Evolutionary conservation across 2,888 invertebrate species (phyloP).

Genomic region (Octonoba sinensis): DNA sequence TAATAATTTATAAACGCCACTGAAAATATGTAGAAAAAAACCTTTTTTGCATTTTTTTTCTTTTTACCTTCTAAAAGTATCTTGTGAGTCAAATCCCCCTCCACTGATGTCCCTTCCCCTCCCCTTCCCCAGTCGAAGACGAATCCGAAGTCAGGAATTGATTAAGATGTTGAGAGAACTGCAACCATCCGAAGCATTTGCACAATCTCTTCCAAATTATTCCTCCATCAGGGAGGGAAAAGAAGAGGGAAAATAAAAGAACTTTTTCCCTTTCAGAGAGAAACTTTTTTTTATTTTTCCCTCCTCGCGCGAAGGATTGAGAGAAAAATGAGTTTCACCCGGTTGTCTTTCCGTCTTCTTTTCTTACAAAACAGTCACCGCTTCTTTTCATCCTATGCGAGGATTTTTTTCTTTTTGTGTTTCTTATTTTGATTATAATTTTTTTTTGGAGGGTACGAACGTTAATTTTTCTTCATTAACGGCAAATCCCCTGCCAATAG

Average conservation of each 20-base stretch:
- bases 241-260: slow-evolving; percentile 26
- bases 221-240: slow-evolving; percentile 39
- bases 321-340: slow-evolving; percentile 54
- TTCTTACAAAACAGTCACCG: slow-evolving; percentile 16
- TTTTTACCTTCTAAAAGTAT: too few relatives aligned
- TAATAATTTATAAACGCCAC: too few relatives aligned
- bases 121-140: not conserved
- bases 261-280: slow-evolving; percentile 29
- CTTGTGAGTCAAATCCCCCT: not conserved
- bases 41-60: too few relatives aligned
- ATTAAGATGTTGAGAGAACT: slow-evolving; percentile 49
- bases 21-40: too few relatives aligned
- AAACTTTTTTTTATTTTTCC: slow-evolving; percentile 27
- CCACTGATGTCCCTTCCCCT: not conserved
- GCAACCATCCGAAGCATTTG: slow-evolving; percentile 53
- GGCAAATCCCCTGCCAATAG: slow-evolving; percentile 51
- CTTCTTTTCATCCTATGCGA: not conserved
- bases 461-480: slow-evolving; percentile 63
- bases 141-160: slow-evolving; percentile 58
- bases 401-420: slow-evolving; percentile 14
- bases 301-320: slow-evolving; percentile 23
- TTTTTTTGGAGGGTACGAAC: slow-evolving; percentile 15
- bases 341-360: slow-evolving; percentile 19
- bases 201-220: slow-evolving; percentile 61
- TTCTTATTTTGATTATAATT: slow-evolving; percentile 45